phyloP scores from a whole-genome alignment of 2,113 vertebrate species.

The Oenanthe oenanthe region DNA sequence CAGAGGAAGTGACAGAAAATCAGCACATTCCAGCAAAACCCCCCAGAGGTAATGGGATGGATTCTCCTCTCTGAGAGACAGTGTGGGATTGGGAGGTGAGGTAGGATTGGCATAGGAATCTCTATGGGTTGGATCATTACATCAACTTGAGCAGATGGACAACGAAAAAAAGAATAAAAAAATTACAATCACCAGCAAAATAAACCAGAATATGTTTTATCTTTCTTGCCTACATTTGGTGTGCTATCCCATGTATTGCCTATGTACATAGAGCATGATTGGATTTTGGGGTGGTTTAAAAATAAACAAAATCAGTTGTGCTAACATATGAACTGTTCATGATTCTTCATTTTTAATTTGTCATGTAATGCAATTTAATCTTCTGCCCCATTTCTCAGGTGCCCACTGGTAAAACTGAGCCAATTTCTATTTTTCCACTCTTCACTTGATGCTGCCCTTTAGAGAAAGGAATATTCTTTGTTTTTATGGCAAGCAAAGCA shows the following conservation, averaged over 20 bases:
- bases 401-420: neutral
- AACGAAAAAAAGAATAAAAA: neutral
- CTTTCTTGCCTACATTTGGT: neutral
- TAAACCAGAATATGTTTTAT: neutral
- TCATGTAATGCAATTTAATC: neutral
- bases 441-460: neutral
- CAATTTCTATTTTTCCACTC: neutral
- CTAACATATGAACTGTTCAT: neutral
- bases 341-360: neutral
- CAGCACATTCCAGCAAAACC: neutral
- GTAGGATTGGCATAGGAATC: neutral
- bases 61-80: neutral
- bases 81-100: neutral
- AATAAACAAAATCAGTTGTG: slow-evolving; percentile 64
- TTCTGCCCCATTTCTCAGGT: neutral
- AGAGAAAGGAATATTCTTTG: neutral
- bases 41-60: neutral
- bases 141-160: neutral
- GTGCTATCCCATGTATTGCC: neutral
- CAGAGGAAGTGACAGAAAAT: neutral
- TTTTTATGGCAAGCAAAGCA: neutral
- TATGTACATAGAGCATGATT: slow-evolving; percentile 44
- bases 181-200: neutral
- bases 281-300: slow-evolving; percentile 31
- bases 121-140: neutral